phyloP scores from a whole-genome alignment of 2,113 vertebrate genomes.

The Phaethon lepturus region DNA sequence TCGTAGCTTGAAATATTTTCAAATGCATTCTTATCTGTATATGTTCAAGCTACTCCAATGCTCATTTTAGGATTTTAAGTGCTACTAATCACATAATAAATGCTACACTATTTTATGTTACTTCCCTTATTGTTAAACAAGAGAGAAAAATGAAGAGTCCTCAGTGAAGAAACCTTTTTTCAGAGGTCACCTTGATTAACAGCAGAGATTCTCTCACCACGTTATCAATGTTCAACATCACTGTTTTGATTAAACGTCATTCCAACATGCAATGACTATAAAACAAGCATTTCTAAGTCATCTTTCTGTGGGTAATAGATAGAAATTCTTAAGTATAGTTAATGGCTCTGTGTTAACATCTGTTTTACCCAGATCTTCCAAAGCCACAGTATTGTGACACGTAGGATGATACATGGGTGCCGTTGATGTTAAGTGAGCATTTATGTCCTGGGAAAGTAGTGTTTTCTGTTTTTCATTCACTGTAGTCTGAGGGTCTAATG shows the following conservation, averaged over 20 bases:
- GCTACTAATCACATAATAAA: conserved; percentile 51
- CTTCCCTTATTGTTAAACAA: conserved; percentile 27
- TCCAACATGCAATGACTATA: background rate
- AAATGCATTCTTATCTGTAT: background rate
- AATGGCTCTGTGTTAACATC: background rate
- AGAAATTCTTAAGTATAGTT: background rate
- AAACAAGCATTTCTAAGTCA: background rate
- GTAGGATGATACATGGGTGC: background rate
- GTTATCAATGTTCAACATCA: background rate
- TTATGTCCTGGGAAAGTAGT: background rate
- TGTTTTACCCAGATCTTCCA: background rate
- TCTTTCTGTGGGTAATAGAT: background rate
- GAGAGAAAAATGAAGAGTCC: conserved; percentile 16
- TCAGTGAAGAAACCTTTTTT: conserved; percentile 44
- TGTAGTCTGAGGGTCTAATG: background rate
- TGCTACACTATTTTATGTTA: conserved; percentile 40
- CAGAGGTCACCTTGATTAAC: conserved; percentile 67
- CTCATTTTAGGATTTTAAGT: conserved; percentile 24
- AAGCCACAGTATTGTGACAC: background rate
- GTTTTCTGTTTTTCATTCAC: conserved; percentile 26
- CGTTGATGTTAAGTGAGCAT: background rate
- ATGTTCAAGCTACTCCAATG: background rate
- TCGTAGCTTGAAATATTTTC: background rate
- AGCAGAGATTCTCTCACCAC: conserved; percentile 47
- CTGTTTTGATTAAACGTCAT: background rate